phyloP scores from a whole-genome alignment of 1,140 invertebrate species.

The Leptopilina boulardi region DNA sequence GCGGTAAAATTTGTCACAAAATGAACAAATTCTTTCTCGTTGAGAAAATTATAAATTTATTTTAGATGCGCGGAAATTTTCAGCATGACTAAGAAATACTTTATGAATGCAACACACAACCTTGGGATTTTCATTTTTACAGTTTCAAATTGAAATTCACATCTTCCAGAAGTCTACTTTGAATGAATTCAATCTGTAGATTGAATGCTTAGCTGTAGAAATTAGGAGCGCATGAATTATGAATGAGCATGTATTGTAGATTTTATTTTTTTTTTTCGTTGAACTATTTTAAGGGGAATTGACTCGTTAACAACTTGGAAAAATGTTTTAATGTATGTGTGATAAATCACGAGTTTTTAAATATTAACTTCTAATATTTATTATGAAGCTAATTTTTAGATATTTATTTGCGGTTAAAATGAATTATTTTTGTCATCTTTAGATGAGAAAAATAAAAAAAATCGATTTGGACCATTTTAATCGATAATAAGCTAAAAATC shows the following conservation, averaged over 20 bases:
- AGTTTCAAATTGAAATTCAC: not conserved
- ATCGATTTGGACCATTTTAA: too few relatives aligned
- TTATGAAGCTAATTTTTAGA: too few relatives aligned
- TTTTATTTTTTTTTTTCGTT: slow-evolving; percentile 4
- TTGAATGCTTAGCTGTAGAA: slow-evolving; percentile 2
- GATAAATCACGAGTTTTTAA: too few relatives aligned
- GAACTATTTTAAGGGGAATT: not conserved
- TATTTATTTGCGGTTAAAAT: too few relatives aligned
- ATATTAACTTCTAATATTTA: too few relatives aligned
- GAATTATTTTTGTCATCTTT: too few relatives aligned
- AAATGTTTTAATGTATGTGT: too few relatives aligned
- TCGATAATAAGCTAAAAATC: too few relatives aligned
- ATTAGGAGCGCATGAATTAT: slow-evolving; percentile 30
- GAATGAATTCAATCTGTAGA: not conserved
- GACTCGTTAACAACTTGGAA: slow-evolving; percentile 2
- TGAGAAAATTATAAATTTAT: too few relatives aligned
- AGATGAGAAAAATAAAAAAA: too few relatives aligned
- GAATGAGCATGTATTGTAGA: slow-evolving; percentile 35
- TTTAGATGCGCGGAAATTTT: not conserved
- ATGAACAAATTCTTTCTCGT: not conserved
- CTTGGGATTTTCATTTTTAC: not conserved
- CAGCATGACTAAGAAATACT: not conserved
- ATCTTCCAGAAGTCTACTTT: slow-evolving; percentile 30
- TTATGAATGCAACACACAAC: not conserved
- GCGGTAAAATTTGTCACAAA: not conserved